Evolutionary conservation across 2,113 vertebrate genomes (phyloP).

Genomic region (Anas platyrhynchos): DNA sequence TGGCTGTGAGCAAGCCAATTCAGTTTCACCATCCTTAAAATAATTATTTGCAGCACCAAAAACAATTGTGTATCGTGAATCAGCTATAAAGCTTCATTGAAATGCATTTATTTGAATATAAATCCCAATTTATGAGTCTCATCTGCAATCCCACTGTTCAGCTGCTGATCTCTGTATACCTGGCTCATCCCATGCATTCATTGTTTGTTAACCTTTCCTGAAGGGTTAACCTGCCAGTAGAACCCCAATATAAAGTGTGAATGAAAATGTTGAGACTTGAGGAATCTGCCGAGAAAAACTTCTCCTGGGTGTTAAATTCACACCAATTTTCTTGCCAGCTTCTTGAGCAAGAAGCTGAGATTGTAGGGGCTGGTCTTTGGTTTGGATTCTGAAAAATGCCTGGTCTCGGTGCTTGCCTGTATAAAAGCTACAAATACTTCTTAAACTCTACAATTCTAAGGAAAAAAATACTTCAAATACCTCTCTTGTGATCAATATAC

Average conservation of each 20-base stretch:
- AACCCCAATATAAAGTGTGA: background rate
- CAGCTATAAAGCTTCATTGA: background rate
- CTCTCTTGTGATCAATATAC: slow-evolving; percentile 39
- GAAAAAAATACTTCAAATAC: slow-evolving; percentile 11
- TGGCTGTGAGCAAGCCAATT: background rate
- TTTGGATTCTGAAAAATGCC: slow-evolving; percentile 23
- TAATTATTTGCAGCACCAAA: background rate
- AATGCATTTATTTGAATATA: background rate
- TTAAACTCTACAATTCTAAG: background rate
- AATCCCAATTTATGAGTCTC: background rate
- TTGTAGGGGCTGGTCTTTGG: background rate
- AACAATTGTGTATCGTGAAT: background rate
- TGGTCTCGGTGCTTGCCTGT: background rate
- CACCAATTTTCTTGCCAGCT: background rate
- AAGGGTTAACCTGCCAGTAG: background rate
- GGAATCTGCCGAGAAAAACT: background rate
- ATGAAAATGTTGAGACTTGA: background rate
- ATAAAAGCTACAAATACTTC: slow-evolving; percentile 39
- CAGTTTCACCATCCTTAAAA: background rate
- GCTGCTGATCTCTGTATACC: background rate
- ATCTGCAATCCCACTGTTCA: background rate
- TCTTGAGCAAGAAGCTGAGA: background rate
- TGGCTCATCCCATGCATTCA: background rate
- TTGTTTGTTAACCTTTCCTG: slow-evolving; percentile 33
- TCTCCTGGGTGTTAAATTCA: slow-evolving; percentile 1